Base-by-base conservation (phyloP, 2,888 invertebrate species). In the Tyria jacobaeae region DNA sequence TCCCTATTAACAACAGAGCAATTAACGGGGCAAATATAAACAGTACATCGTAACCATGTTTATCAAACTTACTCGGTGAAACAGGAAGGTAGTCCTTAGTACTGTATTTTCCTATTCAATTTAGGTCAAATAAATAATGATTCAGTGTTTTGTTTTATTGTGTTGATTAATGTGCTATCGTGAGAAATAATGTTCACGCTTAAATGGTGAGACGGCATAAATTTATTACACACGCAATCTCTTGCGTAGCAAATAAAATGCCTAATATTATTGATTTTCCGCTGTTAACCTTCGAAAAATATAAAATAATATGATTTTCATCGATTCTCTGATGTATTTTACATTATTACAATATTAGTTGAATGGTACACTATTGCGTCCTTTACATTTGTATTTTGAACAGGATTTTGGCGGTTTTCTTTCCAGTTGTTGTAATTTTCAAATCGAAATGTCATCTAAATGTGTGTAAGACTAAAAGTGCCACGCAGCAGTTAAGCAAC, bases 71-170 rank as follows among this genome's bases (percentile, higher is more conserved):
- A 44, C 9, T 15, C 17, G 25, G 48, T 55, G 31, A 24, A 44
- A 31, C 14, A 58, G 39, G 21, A 68, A 63, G 58, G 37, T 27
- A 9, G 48, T 34, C 48, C 15, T 57, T 60, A 49, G 41, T 62
- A 44, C 54, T 66, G 66, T 76, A 70, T 74, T 79, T 71, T 71
- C 66, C 66, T 69, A 75, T 73, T 72, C 71, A 66, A 63, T 64
- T 41, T 6, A 44, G 73, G 69, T 68, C 71, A 66, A 68, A 64
- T 75, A 78, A 83, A 82, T 80, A 82, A 80, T 82, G 75, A 76
- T 65, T 75, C 66, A 72, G 63, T 73, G 63, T 75, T 71, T 74
- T 70, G 73, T 75, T 80, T 70, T 65, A 72, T 68, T 70, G 50
- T 48, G 39, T 51, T 68, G 66, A 75, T 75, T 76, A 67, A 75